These are phyloP conservation scores for Eutolmus rufibarbis DNA, from an alignment of 2,888 invertebrate genomes.

Conservation along the genomic window DNA sequence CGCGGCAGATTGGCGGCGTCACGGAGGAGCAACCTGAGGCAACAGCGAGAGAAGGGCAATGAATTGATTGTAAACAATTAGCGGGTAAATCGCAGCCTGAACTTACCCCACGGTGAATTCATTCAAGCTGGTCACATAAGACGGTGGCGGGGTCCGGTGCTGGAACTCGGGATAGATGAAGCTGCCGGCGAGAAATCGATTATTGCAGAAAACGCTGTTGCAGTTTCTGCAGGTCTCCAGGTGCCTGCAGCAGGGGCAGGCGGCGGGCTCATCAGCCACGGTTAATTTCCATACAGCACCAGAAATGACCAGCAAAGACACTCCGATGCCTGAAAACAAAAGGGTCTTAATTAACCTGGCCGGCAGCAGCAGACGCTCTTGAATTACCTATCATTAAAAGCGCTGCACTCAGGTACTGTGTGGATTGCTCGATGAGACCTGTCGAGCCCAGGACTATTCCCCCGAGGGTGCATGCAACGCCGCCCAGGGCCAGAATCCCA, in stretches of 20 bases:
- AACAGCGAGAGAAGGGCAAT: not conserved
- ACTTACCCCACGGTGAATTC: constrained; percentile 81
- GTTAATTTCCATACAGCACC: constrained; percentile 94
- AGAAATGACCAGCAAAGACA: constrained; percentile 90
- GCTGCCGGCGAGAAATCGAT: constrained; percentile 86
- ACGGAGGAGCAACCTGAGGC: not conserved
- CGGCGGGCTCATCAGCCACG: constrained; percentile 76
- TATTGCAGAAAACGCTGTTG: constrained; percentile 73
- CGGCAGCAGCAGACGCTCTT: not conserved
- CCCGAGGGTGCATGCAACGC: constrained; percentile 60
- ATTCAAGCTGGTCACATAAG: constrained; percentile 95
- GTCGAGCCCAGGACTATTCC: constrained; percentile 61
- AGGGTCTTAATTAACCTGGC: not conserved
- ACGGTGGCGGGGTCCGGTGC: constrained; percentile 93
- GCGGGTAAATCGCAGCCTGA: not conserved
- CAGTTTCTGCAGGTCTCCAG: constrained; percentile 64
- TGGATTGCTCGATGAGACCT: constrained; percentile 60
- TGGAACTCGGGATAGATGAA: constrained; percentile 97
- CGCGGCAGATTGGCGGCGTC: not conserved
- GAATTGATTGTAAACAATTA: not conserved
- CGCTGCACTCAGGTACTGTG: constrained; percentile 61
- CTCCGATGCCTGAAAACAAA: constrained; percentile 80
- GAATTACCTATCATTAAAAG: constrained; percentile 58
- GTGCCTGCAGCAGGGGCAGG: constrained; percentile 70
- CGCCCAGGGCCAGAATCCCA: constrained; percentile 60